Conservation (phyloP, 2,797 vertebrate genomes). For the Enteromius unitaeniatus region DNA sequence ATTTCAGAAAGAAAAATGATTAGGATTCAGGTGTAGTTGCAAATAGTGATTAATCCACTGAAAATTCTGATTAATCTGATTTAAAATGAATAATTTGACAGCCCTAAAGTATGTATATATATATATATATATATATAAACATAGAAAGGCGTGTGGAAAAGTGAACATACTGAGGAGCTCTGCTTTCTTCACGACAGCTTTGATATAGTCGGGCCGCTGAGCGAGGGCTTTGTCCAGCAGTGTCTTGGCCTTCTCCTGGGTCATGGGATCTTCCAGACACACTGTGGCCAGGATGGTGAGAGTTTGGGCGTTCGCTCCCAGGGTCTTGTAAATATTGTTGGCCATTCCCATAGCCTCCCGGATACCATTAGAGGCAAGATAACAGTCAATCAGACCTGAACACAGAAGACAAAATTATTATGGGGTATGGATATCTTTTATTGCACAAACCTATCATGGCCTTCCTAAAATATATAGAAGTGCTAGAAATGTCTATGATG, state of each 20-base stretch:
- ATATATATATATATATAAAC: no score
- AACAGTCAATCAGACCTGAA: constrained; percentile 96
- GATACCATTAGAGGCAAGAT: constrained; percentile 94
- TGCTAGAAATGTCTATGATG: not conserved
- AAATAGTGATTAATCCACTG: not conserved
- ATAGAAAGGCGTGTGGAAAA: not conserved
- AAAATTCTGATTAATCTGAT: no score
- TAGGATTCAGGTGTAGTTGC: not conserved
- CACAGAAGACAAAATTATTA: not conserved
- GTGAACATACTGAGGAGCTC: constrained; percentile 89
- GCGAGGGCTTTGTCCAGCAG: constrained; percentile 95
- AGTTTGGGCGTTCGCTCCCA: constrained; percentile 95
- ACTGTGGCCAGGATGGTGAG: constrained; percentile 95
- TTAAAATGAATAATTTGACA: not conserved
- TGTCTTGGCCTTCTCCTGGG: constrained; percentile 95
- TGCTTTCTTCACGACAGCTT: constrained; percentile 98
- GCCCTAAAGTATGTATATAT: not conserved
- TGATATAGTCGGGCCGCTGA: constrained; percentile 96
- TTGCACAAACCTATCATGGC: not conserved
- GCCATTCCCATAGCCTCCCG: constrained; percentile 99
- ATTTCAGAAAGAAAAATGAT: not conserved
- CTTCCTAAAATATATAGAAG: not conserved
- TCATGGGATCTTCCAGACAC: constrained; percentile 96
- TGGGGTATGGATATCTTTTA: not conserved
- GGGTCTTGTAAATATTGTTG: constrained; percentile 97